Evolutionary conservation across 2,797 vertebrate genomes (phyloP), one percentile per base, ranked within the genome.

Genomic region (Spondyliosoma cantharus): DNA sequence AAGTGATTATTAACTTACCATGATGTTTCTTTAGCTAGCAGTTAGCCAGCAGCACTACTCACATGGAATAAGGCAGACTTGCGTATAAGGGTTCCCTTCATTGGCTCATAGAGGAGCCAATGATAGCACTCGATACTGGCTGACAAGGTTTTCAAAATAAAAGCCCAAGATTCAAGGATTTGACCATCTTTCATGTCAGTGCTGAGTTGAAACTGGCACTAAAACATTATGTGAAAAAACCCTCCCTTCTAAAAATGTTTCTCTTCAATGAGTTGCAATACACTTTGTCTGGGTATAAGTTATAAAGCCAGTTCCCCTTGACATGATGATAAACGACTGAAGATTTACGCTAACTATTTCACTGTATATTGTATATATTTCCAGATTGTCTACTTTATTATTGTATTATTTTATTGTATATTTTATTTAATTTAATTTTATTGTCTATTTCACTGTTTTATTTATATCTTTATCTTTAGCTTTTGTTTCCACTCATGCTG

Each of bases 101-200:
- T 92, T 94, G 87, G 94, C 70, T 73, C 24, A 84, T 0, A 11
- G 5, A 24, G 5, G 0, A 80, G 16, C 93, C 89, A 94, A 93
- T 89, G 15, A 81, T 9, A 76, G 42, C 13, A 7, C 27, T 42
- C 17, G 11, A 84, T 86, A 87, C 91, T 91, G 62, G 25, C 2
- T 4, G 0, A 1, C 4, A 13, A 5, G 4, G 9, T 52, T 76
- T 78, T 64, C 78, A 85, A 59, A 79, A 64, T 75, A 79, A 85
- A 85, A 71, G 58, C 25, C 12, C 6, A 11, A 66, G 6, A 22
- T 56, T 42, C 43, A 29, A 29, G 8, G 2, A 45, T n/a, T 29
- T 62, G 7, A 1, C 43, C 0, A 3, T 22, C 0, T 0, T 19
- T 37, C 27, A 7, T 25, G 3, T 29, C 14, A 16, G 16, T 27